Base-by-base conservation (phyloP, 64 coral and sea anemone species). In the Exaiptasia diaphana region DNA sequence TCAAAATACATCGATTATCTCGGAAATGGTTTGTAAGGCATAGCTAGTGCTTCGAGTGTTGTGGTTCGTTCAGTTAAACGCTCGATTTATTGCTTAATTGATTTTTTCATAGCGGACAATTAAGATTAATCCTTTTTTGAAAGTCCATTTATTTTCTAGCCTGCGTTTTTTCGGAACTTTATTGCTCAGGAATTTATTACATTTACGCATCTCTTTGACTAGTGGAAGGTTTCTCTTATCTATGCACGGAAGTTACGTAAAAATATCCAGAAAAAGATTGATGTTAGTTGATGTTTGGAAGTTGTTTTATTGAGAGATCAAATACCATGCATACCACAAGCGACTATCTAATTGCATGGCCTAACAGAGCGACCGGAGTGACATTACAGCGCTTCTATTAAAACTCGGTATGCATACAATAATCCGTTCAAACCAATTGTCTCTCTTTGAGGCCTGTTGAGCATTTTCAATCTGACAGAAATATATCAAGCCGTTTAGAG, bases 281-380 rank as follows among this genome's bases (percentile, higher is more conserved):
- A 65, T 65, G 10, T 15, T 65, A 17, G 32, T 65, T 65, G 61
- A 65, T 65, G 38, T 35, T 38, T 14, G 61, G 9, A 11, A 18
- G 18, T 18, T 65, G 30, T 28, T 13, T 65, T 65, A 65, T 65
- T 65, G 61, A 65, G 32, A 65, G 6, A 65, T 65, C 12, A 35
- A 28, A 65, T 65, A 35, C 61, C 12, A 13, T 36, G 13, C 61
- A 38, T 65, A 35, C 61, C 61, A 65, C 0, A 27, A 32, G 22
- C 30, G 61, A 5, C 32, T 65, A 20, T 65, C 61, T 65, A 65
- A 65, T 65, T 65, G 61, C 30, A 62, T 65, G 61, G 61, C 32
- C 15, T 65, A 65, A 35, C 4, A 28, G 32, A 18, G 20, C 61
- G 6, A 15, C 43, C 15, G 15, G 61, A 35, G 61, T 35, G 30